A percentile compares a stretch with the other conserved stretches of the same genome.
phyloP scores from a whole-genome alignment of 2,113 vertebrate genomes.

The Caracal caracal region DNA sequence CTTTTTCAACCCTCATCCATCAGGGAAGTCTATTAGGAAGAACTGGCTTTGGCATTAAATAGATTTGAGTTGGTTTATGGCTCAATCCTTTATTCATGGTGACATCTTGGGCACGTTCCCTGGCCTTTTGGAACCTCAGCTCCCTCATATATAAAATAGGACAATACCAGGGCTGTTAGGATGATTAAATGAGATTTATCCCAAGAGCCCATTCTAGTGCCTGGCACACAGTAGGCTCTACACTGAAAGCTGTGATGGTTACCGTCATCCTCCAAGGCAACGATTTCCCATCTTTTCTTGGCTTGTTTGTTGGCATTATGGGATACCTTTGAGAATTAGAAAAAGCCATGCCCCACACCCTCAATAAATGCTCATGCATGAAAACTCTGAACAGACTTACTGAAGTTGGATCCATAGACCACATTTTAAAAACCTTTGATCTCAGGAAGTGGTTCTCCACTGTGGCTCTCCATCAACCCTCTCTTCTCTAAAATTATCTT shows the following conservation, averaged over 20 bases:
- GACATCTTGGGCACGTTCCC: background rate
- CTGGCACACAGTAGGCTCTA: background rate
- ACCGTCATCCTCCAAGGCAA: background rate
- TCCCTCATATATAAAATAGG: background rate
- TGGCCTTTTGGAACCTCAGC: background rate
- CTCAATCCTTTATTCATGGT: background rate
- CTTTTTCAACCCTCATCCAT: background rate
- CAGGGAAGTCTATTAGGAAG: slow-evolving; percentile 35
- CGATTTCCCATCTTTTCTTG: too few relatives aligned
- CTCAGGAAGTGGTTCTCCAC: background rate
- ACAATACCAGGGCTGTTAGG: background rate
- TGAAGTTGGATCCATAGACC: background rate
- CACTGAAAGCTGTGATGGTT: background rate
- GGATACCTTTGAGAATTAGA: background rate
- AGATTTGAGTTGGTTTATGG: background rate
- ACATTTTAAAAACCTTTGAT: background rate
- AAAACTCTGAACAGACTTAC: background rate
- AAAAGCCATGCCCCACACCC: background rate
- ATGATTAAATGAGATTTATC: background rate
- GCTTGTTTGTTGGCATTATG: background rate
- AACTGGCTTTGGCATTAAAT: background rate
- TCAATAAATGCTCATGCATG: background rate
- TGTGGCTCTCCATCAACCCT: background rate
- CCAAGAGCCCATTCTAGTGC: too few relatives aligned
- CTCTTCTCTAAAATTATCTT: background rate